Evolutionary conservation across 2,797 vertebrate genomes (phyloP), one percentile per base, ranked within the genome.

Genomic region (Muscicapa striata): DNA sequence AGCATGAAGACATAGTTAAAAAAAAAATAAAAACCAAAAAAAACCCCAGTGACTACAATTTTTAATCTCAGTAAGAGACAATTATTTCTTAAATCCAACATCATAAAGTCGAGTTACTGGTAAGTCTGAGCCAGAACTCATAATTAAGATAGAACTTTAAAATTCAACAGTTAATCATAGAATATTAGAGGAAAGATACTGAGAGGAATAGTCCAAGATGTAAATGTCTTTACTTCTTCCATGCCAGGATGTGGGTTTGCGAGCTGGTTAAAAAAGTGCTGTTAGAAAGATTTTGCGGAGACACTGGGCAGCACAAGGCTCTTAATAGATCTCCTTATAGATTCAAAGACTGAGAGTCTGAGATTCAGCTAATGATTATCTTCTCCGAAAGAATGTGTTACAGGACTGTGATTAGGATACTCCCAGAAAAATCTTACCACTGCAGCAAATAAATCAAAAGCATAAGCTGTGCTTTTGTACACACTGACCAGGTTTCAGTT

Each of bases 71-170:
- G 34, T 32, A 70, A 58, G 15, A 68, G 75, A 82, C 6, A 77
- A 57, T 57, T 70, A 68, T 84, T 89, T 87, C 64, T 91, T 80
- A 85, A 83, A 78, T 58, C 58, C 40, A 90, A 34, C 32, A 59
- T 41, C 43, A 87, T 59, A 63, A 93, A 76, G 5, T 89, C 84
- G 73, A 84, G 67, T 70, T 82, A 59, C 29, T 67, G 20, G n/a
- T 21, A 46, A 84, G 43, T 52, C 75, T 80, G 78, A 93, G 24
- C 26, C 34, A 93, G 72, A 87, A 76, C 52, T 89, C 17, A 1
- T 82, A 79, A 89, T 84, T 90, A 84, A 84, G 41, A 66, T 9
- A 46, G 61, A 84, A 82, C 13, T 79, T 78, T 67, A 93, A 87
- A 79, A 82, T 63, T 48, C 26, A 69, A 20, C 29, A 55, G 20